A percentile compares a stretch with the other conserved stretches of the same genome.
Conservation (phyloP, 2,113 vertebrate species). For the Fukomys damarensis region DNA sequence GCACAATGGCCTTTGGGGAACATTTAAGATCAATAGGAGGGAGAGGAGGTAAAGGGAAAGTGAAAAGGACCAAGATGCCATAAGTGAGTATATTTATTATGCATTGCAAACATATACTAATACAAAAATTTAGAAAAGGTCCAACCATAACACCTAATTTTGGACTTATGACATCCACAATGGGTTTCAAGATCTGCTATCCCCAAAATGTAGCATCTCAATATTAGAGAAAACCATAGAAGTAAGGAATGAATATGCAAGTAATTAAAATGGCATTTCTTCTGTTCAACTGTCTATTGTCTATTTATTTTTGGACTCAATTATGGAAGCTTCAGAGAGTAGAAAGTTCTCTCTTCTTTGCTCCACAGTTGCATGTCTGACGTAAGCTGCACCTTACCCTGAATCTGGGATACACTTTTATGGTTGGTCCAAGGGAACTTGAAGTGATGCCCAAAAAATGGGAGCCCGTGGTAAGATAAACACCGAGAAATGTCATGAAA, state of each 20-base stretch:
- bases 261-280: not conserved
- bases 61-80: not conserved
- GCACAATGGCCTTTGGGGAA: not conserved
- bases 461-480: not conserved
- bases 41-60: not conserved
- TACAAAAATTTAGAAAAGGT: not conserved
- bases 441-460: not conserved
- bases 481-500: not conserved
- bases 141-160: not conserved
- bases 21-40: not conserved
- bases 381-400: not conserved
- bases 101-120: not conserved
- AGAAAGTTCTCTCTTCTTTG: not conserved
- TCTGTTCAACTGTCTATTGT: not conserved
- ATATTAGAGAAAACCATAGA: not conserved
- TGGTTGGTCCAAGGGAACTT: not conserved
- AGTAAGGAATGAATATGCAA: not conserved
- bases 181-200: not conserved
- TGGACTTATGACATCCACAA: not conserved
- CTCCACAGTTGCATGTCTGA: not conserved
- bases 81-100: not conserved
- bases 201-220: not conserved
- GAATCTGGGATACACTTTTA: not conserved
- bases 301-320: not conserved
- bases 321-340: not conserved